Base-by-base conservation (phyloP, 2,113 vertebrate species). In the Ginglymostoma cirratum region DNA sequence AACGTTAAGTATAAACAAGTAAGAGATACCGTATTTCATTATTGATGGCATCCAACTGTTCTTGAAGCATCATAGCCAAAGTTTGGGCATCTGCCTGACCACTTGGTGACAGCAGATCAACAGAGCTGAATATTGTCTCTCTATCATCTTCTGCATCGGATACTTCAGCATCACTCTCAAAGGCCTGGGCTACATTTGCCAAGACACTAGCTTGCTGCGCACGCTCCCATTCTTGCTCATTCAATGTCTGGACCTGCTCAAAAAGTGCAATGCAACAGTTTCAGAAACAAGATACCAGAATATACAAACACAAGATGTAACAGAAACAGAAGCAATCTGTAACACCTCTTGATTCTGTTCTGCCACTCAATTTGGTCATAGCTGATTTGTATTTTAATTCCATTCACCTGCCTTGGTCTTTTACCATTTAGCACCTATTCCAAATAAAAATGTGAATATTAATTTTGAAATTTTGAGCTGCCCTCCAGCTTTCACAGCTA, bases 181-280 rank as follows among this genome's bases (percentile, higher is more conserved):
- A 99, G 0, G 99, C 99, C 90, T 99, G 99, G 0, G 99, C 99
- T 94, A 99, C 99, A 0, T 98, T 99, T 0, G 99, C 99, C 97
- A 99, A 96, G 8, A 99, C 99, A 0, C 98, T 99, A 21, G 99
- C 99, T 97, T 99, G 99, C 96, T 99, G 99, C 96, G 99, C 98
- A 1, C 99, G 98, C 96, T 99, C 99, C 99, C 99, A 99, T 8
- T 99, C 99, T 98, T 99, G 99, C 96, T 99, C 99, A 0, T 99
- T 99, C 42, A 99, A 97, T 0, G 99, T 99, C 96, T 99, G 99
- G 96, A 99, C 99, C 99, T 99, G 96, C n/a, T 42, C 70, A 95
- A 8, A n/a, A 95, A 61, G 55, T 15, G 12, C 38, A 76, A 70
- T 30, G 27, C 94, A 72, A 72, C 1, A 52, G 23, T 0, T 15